These are phyloP conservation scores for Mus spicilegus DNA, from an alignment of 2,113 vertebrate species.

Conservation along the genomic window DNA sequence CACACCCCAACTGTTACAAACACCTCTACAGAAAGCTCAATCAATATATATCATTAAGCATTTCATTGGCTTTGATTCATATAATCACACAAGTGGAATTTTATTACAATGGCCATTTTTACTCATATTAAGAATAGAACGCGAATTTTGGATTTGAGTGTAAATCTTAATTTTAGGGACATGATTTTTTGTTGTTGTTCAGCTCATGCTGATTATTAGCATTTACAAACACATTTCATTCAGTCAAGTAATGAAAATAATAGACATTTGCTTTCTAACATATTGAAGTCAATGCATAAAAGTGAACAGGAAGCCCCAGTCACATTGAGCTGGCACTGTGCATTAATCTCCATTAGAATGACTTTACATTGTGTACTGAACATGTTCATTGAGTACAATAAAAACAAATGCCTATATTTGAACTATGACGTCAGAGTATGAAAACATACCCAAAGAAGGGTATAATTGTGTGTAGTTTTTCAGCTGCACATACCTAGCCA, in stretches of 20 bases:
- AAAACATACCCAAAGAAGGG: conserved; percentile 88
- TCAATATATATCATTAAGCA: neutral
- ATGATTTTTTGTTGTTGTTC: conserved; percentile 73
- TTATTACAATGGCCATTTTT: neutral
- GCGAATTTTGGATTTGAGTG: conserved; percentile 75
- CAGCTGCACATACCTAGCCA: conserved; percentile 71
- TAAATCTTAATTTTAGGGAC: conserved; percentile 78
- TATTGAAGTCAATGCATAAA: conserved; percentile 86
- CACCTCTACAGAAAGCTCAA: neutral
- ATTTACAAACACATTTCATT: conserved; percentile 86
- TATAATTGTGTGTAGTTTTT: conserved; percentile 83
- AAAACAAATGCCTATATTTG: conserved; percentile 88
- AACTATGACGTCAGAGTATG: conserved; percentile 89
- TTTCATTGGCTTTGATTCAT: neutral
- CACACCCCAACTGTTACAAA: neutral
- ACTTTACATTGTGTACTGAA: conserved; percentile 84
- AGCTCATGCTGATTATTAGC: conserved; percentile 81
- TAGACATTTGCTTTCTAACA: conserved; percentile 83
- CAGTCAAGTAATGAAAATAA: conserved; percentile 85
- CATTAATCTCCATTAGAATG: conserved; percentile 90
- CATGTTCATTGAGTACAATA: conserved; percentile 85
- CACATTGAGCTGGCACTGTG: conserved; percentile 86
- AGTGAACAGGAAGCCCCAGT: conserved; percentile 88
- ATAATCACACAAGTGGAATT: neutral
- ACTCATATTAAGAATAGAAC: neutral